Evolutionary conservation across 2,113 vertebrate genomes (phyloP).

Genomic region (Cyprinodon brontotheroides): DNA sequence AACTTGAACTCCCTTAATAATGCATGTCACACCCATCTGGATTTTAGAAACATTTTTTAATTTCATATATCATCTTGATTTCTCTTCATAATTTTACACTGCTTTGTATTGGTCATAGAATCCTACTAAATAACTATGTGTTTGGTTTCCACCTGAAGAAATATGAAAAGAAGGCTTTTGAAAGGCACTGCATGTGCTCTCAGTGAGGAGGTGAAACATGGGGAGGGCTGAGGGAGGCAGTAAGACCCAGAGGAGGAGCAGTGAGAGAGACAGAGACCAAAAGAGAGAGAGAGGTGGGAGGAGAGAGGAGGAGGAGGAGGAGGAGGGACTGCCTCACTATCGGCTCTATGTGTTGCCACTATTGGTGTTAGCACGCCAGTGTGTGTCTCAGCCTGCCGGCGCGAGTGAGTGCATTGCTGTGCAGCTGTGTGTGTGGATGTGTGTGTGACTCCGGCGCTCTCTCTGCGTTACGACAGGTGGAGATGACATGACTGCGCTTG

Average conservation of each 20-base stretch:
- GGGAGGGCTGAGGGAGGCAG: constrained; percentile 49
- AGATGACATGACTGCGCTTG: constrained; percentile 79
- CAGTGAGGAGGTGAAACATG: constrained; percentile 23
- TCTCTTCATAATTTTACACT: neutral
- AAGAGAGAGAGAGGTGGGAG: constrained; percentile 51
- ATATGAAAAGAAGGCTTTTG: neutral
- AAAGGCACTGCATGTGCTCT: neutral
- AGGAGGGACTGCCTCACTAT: constrained; percentile 63
- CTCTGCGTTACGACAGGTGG: constrained; percentile 71
- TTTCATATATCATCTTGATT: neutral
- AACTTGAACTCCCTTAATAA: neutral
- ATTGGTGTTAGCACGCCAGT: constrained; percentile 51
- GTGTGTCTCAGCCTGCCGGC: constrained; percentile 63
- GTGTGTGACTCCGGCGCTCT: constrained; percentile 67
- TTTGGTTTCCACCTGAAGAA: neutral
- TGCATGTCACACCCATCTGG: neutral
- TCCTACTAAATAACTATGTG: neutral
- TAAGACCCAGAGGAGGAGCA: constrained; percentile 73
- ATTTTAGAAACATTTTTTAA: neutral
- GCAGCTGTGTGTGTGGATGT: constrained; percentile 55
- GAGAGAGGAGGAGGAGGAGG: constrained; percentile 61
- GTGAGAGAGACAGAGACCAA: constrained; percentile 33
- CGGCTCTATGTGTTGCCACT: constrained; percentile 56
- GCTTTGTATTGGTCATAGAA: neutral
- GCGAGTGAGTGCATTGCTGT: constrained; percentile 55